Evolutionary conservation across 53 echinoderm and acorn worm genomes (phyloP), one percentile per base, ranked within the genome.

Genomic region (Paracentrotus lividus): DNA sequence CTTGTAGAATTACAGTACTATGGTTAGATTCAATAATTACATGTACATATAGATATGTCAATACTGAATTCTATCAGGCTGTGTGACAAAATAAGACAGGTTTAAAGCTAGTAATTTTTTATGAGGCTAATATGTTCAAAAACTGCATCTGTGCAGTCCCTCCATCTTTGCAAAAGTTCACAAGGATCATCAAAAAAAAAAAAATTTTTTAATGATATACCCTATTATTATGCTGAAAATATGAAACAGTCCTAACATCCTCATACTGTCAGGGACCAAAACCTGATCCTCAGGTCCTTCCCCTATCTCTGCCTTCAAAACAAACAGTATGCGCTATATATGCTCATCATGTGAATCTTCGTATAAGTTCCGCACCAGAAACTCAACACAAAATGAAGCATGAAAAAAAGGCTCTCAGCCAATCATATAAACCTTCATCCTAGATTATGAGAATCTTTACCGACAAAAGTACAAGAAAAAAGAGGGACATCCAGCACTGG

Each of bases 301-400:
- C 38, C n/a, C 9, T 31, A 8, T 64, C 27, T 64, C 64, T 64
- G 29, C 10, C 64, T 64, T 29, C 31, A 69, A 38, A 69, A 69
- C 72, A 69, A 69, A 69, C 72, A 69, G 72, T 38, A 69, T 69
- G 72, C 20, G 36, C 16, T 69, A 69, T 69, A 13, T 69, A 69
- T 1, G 40, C 36, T 69, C 6, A 69, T 38, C 20, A 69, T 38
- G 36, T 1, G 18, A 36, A 69, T 69, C 34, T 38, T 38, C 38
- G 38, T 0, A 12, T 15, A 34, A 36, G 34, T 34, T 69, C 69
- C 3, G 0, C 34, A 69, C 34, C 36, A 69, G 38, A 69, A 38
- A 69, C 4, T 31, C 5, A 64, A 12, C 13, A 7, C 32, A 1
- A 4, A 13, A 57, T 57, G 12, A 31, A 29, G 12, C 29, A 66